phyloP scores from a whole-genome alignment of 2,888 invertebrate species.

The Eupithecia subumbrata region DNA sequence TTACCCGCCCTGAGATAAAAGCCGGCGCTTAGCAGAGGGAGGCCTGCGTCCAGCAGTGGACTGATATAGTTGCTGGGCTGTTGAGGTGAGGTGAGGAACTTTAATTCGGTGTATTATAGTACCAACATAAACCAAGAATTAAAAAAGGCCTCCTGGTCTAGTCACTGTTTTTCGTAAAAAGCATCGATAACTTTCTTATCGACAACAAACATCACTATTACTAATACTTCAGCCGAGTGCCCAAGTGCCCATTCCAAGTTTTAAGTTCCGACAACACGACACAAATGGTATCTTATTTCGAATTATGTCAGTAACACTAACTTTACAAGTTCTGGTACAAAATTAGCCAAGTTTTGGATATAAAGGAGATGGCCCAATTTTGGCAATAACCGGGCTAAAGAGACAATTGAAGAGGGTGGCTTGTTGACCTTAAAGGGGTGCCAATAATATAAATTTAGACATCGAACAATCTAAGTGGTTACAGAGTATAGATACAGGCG shows the following conservation, averaged over 20 bases:
- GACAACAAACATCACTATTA: background rate
- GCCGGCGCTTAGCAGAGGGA: too few species aligned
- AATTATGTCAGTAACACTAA: background rate
- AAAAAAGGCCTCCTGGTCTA: too few species aligned
- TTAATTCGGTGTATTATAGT: too few species aligned
- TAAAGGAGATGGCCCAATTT: slow-evolving; percentile 3
- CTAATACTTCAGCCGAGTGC: background rate
- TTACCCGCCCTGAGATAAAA: too few species aligned
- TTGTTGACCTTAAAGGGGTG: background rate
- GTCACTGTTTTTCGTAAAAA: background rate
- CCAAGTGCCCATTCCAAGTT: slow-evolving; percentile 1
- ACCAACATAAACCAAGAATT: too few species aligned
- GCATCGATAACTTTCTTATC: background rate
- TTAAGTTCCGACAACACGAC: background rate
- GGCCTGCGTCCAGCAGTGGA: too few species aligned
- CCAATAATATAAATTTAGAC: background rate
- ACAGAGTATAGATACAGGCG: background rate
- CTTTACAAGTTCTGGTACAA: background rate
- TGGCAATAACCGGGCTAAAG: background rate
- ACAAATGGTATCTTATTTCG: background rate
- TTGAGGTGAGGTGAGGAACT: too few species aligned
- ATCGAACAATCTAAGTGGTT: background rate
- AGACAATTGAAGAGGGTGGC: background rate
- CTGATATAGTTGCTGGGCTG: too few species aligned
- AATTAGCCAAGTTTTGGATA: slow-evolving; percentile 3